phyloP scores from a whole-genome alignment of 2,797 vertebrate species.

The Acropternis orthonyx region DNA sequence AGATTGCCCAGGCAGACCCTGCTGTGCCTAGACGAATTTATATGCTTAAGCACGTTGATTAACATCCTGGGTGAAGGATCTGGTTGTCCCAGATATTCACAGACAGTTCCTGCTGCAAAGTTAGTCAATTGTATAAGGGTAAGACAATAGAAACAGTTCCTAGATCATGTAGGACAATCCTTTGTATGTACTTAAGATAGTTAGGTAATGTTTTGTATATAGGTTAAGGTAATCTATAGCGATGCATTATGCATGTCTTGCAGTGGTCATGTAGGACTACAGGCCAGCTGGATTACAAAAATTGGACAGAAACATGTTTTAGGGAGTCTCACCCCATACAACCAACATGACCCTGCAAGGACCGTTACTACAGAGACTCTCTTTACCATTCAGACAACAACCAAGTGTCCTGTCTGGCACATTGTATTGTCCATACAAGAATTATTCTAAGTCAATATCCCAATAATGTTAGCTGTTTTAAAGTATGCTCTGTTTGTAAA shows the following conservation, averaged over 20 bases:
- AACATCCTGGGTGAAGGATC: background rate
- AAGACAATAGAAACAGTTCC: background rate
- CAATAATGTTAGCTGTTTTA: background rate
- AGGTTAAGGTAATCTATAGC: background rate
- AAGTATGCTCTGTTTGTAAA: background rate
- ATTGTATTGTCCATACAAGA: background rate
- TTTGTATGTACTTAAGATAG: background rate
- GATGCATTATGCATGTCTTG: background rate
- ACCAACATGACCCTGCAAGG: background rate
- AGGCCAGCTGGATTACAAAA: background rate
- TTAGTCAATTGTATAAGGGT: background rate
- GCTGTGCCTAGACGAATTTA: background rate
- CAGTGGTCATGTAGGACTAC: background rate
- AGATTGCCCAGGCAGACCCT: background rate
- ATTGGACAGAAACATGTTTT: background rate
- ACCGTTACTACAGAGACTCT: background rate
- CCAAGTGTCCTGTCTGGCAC: background rate
- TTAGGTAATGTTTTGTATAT: background rate
- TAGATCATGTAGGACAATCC: background rate
- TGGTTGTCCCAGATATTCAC: background rate
- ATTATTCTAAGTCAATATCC: background rate
- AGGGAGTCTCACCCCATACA: background rate
- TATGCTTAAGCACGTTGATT: background rate
- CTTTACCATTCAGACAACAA: background rate
- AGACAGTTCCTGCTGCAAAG: background rate